These are phyloP conservation scores for Tetheella fluctuosa DNA, from an alignment of 2,888 invertebrate genomes.

Conservation along the genomic window DNA sequence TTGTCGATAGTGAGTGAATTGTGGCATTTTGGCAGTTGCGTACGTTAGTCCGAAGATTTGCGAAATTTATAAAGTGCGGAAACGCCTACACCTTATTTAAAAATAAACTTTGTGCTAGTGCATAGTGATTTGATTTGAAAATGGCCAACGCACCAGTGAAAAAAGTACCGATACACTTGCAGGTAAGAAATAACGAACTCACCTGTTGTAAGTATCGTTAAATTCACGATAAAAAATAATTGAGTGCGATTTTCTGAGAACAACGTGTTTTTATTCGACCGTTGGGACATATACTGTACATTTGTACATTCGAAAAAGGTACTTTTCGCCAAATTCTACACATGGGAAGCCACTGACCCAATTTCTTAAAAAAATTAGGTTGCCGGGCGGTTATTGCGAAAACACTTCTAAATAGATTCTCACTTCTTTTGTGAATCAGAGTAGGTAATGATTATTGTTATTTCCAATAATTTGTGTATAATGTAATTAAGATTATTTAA, in stretches of 20 bases:
- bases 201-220: slow-evolving; percentile 65
- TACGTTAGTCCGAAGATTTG: slow-evolving; percentile 32
- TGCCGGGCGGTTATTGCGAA: slow-evolving; percentile 22
- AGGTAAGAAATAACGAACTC: slow-evolving; percentile 84
- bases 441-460: not conserved
- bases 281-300: slow-evolving; percentile 18
- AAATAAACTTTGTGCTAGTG: slow-evolving; percentile 73
- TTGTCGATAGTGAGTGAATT: slow-evolving; percentile 42
- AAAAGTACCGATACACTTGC: slow-evolving; percentile 97
- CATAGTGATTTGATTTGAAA: slow-evolving; percentile 64
- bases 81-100: slow-evolving; percentile 68
- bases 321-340: slow-evolving; percentile 27
- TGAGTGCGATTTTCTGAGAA: slow-evolving; percentile 11
- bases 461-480: not conserved
- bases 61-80: slow-evolving; percentile 53
- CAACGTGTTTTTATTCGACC: not conserved
- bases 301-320: not conserved
- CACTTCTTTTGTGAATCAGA: not conserved
- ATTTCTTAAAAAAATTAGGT: slow-evolving; percentile 48
- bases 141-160: slow-evolving; percentile 92
- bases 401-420: slow-evolving; percentile 20
- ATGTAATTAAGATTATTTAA: not conserved
- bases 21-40: slow-evolving; percentile 22
- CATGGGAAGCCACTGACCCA: slow-evolving; percentile 48
- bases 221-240: slow-evolving; percentile 36